Evolutionary conservation across 2,888 invertebrate species (phyloP).

Genomic region (Mesorhabditis belari): DNA sequence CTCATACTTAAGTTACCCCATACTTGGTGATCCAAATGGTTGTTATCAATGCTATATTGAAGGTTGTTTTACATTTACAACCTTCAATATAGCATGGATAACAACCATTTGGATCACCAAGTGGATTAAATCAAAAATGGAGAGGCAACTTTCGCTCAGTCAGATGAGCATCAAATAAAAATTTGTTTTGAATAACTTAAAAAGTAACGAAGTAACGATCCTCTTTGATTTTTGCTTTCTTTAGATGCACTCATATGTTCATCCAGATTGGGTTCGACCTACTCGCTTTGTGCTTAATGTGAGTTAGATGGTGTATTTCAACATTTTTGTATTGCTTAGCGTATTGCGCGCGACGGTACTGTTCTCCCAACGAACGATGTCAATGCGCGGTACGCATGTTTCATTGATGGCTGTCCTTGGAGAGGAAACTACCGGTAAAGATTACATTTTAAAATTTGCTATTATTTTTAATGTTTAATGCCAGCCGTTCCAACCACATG

Average conservation of each 20-base stretch:
- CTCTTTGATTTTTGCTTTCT: too few species aligned
- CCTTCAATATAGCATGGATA: neutral
- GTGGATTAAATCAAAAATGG: conserved; percentile 7
- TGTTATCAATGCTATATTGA: conserved; percentile 28
- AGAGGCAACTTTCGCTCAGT: conserved; percentile 25
- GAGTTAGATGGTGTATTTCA: neutral
- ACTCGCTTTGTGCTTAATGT: neutral
- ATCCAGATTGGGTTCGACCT: conserved; percentile 1
- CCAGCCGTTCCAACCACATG: conserved; percentile 22
- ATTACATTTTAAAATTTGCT: neutral
- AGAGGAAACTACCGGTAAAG: conserved; percentile 2
- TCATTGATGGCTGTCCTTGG: conserved; percentile 4
- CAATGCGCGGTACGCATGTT: conserved; percentile 6
- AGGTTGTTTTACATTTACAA: too few species aligned
- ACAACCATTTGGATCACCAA: neutral
- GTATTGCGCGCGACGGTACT: neutral
- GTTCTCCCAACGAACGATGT: conserved; percentile 1
- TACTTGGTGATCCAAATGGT: conserved; percentile 18
- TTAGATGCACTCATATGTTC: conserved; percentile 4
- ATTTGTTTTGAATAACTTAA: neutral
- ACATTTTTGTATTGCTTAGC: neutral
- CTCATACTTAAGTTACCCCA: neutral
- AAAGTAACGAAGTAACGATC: too few species aligned
- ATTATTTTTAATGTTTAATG: too few species aligned
- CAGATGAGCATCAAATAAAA: too few species aligned